Conservation (phyloP, 1,140 invertebrate genomes). For the Lepidurus arcticus region DNA sequence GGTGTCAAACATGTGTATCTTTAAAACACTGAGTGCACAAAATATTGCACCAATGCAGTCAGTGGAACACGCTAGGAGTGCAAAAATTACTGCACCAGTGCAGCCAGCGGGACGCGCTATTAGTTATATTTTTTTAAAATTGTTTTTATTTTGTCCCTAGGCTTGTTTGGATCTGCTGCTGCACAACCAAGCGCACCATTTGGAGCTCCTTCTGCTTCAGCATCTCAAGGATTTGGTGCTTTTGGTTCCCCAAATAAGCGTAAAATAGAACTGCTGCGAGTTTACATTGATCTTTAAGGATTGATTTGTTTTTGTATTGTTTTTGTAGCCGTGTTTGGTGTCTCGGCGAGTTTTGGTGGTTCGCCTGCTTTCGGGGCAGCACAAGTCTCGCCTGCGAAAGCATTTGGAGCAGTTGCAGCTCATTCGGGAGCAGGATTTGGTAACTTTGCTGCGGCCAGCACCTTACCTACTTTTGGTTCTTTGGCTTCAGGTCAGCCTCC, state of each 20-base stretch:
- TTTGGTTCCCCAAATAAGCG: constrained; percentile 25
- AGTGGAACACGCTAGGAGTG: background rate
- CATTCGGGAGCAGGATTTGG: constrained; percentile 24
- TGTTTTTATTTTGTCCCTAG: background rate
- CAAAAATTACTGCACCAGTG: background rate
- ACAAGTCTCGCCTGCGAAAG: background rate
- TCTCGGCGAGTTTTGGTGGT: background rate
- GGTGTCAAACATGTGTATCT: background rate
- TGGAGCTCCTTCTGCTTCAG: background rate
- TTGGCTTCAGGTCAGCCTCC: constrained; percentile 24
- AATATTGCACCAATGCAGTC: background rate
- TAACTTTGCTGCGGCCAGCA: constrained; percentile 26
- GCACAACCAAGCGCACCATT: constrained; percentile 8
- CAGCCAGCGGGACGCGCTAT: too few species aligned
- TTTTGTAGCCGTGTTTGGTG: constrained; percentile 29
- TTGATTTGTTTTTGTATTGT: background rate
- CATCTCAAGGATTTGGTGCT: constrained; percentile 15
- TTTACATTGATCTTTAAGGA: background rate
- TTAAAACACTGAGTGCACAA: background rate
- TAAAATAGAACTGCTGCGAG: constrained; percentile 7
- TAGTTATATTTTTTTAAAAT: background rate
- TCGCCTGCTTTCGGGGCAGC: constrained; percentile 25
- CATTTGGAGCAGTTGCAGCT: constrained; percentile 20
- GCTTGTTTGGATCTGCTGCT: constrained; percentile 17
- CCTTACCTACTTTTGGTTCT: constrained; percentile 29